Percentiles rank a stretch among this genome's conserved stretches.
These are phyloP conservation scores for Oxystoma pomonae DNA, from an alignment of 2,888 invertebrate genomes.

Conservation along the genomic window DNA sequence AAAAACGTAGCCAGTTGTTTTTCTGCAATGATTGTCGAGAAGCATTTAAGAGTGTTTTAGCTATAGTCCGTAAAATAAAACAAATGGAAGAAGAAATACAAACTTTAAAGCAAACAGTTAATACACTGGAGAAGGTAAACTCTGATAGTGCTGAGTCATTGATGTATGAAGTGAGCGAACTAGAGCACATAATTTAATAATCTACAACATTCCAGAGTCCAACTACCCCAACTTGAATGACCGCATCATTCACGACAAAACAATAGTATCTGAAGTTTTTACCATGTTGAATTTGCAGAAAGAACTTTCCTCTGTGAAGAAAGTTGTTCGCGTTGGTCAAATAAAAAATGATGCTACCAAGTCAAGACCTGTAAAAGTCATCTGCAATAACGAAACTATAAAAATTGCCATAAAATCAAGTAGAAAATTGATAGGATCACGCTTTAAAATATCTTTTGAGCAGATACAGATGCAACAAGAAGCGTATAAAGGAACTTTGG, in stretches of 20 bases:
- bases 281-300: background rate
- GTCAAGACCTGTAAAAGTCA: no score
- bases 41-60: background rate
- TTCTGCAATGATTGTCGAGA: background rate
- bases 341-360: no score
- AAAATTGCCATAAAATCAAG: no score
- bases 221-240: background rate
- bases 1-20: background rate
- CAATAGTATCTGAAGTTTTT: background rate
- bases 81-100: background rate
- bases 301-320: background rate
- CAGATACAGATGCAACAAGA: no score
- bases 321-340: no score
- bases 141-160: background rate
- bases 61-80: background rate
- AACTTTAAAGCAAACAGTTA: background rate
- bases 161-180: background rate
- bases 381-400: no score
- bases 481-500: no score
- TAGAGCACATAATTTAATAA: background rate
- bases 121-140: background rate
- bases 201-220: background rate
- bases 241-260: background rate
- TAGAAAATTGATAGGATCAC: no score
- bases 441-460: no score